phyloP scores from a whole-genome alignment of 1,140 invertebrate genomes.

The Achatina immaculata region DNA sequence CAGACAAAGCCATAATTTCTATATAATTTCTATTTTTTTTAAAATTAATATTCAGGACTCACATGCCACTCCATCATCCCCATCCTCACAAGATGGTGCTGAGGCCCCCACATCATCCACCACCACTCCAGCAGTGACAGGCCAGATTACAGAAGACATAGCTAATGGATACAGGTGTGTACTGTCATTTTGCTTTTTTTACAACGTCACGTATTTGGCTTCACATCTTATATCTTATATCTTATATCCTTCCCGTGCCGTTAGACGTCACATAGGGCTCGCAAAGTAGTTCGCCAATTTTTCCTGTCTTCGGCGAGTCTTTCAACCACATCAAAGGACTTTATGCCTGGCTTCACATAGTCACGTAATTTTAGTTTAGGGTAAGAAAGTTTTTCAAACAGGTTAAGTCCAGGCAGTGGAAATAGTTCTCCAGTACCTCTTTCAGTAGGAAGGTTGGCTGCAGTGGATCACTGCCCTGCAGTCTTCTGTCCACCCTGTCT shows the following conservation, averaged over 20 bases:
- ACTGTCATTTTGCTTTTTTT: neutral
- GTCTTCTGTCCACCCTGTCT: too few species aligned
- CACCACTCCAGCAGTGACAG: constrained; percentile 44
- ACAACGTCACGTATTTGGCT: too few species aligned
- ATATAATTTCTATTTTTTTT: too few species aligned
- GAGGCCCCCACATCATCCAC: constrained; percentile 66
- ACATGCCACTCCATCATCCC: constrained; percentile 42
- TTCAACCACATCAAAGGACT: too few species aligned
- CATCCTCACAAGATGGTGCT: constrained; percentile 55
- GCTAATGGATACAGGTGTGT: constrained; percentile 68
- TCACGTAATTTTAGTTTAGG: neutral
- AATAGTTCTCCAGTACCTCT: neutral
- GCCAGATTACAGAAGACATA: constrained; percentile 63
- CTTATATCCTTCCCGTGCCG: too few species aligned
- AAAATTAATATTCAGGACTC: neutral
- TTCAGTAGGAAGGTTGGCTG: too few species aligned
- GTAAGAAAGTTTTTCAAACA: neutral
- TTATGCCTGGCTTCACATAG: neutral
- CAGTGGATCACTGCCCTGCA: neutral
- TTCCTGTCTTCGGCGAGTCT: too few species aligned
- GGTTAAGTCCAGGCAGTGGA: neutral
- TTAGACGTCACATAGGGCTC: too few species aligned
- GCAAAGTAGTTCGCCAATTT: too few species aligned
- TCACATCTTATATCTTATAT: too few species aligned
- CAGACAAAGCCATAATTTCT: too few species aligned